These are phyloP conservation scores for Holothuria leucospilota DNA, from an alignment of 53 echinoderm and acorn worm species.

Conservation along the genomic window DNA sequence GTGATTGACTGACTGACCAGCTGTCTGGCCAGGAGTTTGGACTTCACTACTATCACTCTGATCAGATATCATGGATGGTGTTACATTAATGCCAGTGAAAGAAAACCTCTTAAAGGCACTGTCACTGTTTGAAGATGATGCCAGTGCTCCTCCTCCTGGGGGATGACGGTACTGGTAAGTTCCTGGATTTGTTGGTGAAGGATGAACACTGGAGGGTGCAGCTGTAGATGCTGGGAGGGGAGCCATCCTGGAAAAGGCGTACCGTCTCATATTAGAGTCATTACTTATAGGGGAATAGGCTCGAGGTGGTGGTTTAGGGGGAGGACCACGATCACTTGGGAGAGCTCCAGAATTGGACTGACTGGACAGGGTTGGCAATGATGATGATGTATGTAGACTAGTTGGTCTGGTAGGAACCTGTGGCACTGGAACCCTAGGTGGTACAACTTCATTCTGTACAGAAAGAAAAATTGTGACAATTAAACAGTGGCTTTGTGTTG, in stretches of 20 bases:
- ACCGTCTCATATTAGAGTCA: slow-evolving; percentile 51
- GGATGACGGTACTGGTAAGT: slow-evolving; percentile 5
- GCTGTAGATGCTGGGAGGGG: slow-evolving; percentile 20
- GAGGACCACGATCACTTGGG: slow-evolving; percentile 48
- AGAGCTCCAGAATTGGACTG: slow-evolving; percentile 50
- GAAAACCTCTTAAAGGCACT: slow-evolving; percentile 74
- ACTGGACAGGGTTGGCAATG: slow-evolving; percentile 48
- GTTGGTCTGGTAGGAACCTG: slow-evolving; percentile 12
- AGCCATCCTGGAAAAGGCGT: slow-evolving; percentile 53
- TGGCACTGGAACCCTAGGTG: neutral
- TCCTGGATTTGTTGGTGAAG: slow-evolving; percentile 40
- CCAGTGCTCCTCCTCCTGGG: slow-evolving; percentile 19
- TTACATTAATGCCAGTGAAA: slow-evolving; percentile 69
- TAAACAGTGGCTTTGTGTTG: neutral
- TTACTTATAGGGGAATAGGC: slow-evolving; percentile 71
- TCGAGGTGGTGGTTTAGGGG: slow-evolving; percentile 68
- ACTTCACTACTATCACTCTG: slow-evolving; percentile 50
- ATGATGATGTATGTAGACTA: slow-evolving; percentile 46
- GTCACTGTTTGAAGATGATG: slow-evolving; percentile 51
- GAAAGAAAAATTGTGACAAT: neutral
- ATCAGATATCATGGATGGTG: slow-evolving; percentile 66
- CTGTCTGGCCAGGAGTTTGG: slow-evolving; percentile 51
- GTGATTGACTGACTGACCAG: slow-evolving; percentile 8
- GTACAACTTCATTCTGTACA: slow-evolving; percentile 1
- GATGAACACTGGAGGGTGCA: slow-evolving; percentile 37